Evolutionary conservation across 37 sponge, comb jelly and placozoan species (phyloP), one percentile per base, ranked within the genome.

Genomic region (Axinella damicornis): DNA sequence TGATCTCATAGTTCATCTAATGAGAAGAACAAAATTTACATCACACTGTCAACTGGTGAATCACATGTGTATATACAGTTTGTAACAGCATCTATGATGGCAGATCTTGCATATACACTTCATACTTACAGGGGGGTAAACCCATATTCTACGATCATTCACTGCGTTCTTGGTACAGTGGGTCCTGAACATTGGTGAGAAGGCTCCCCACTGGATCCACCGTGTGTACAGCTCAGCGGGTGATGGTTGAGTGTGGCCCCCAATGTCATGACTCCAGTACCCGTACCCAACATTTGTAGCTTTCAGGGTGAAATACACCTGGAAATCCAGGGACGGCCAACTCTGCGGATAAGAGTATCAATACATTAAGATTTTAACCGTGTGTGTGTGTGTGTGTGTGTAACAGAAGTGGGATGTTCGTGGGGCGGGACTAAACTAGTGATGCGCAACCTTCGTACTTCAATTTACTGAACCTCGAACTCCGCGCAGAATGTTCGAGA

Each of bases 251-350:
- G 74, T 52, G 73, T 93, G 93, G 12, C 93, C 93, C 1, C 93
- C 93, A 28, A 93, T 22, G 65, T 93, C 93, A 76, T 93, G 93
- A 85, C 89, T 89, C 93, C 93, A 93, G 80, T 89, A 93, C 30
- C 89, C 93, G 76, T 80, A 93, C 11, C 61, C 81, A 25, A 93
- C 93, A 71, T 93, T 93, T 16, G 89, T 68, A 30, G 93, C 93
- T 32, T 46, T 78, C n/a, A 93, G 52, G 15, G 93, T 93, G 79
- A 93, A 93, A 32, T 77, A 69, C 71, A 93, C 93, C 77, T 93
- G 93, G 78, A 88, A 93, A 17, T 80, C 52, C 25, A 93, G 73
- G 13, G 93, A 93, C 0, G 13, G 53, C 93, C 93, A 93, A 35
- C 54, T 60, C 91, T 90, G 70, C 9, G 40, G 20, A 1, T 46